These are phyloP conservation scores for Engraulis encrasicolus DNA, from an alignment of 2,113 vertebrate genomes.

Conservation along the genomic window DNA sequence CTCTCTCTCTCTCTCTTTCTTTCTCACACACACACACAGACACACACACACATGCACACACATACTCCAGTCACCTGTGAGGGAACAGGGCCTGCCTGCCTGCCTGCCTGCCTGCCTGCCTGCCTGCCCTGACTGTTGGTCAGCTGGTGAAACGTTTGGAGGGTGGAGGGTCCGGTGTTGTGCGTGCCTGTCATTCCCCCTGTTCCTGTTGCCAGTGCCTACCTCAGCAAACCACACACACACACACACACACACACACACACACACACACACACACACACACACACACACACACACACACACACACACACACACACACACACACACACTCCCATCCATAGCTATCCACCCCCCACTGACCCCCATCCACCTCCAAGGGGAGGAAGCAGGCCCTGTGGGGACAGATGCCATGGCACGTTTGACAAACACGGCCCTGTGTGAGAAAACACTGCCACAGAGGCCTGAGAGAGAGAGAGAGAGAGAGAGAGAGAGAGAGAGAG, in stretches of 20 bases:
- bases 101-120: no score
- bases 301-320: no score
- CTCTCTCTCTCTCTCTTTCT: no score
- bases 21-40: no score
- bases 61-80: no score
- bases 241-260: no score
- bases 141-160: slow-evolving; percentile 23
- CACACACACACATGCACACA: no score
- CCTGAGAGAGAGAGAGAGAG: slow-evolving; percentile 20
- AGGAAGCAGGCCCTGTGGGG: slow-evolving; percentile 32
- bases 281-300: no score
- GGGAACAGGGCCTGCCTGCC: slow-evolving; percentile 40
- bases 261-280: no score
- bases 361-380: neutral
- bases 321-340: no score
- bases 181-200: slow-evolving; percentile 59
- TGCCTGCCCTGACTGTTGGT: no score
- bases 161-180: slow-evolving; percentile 29
- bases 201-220: slow-evolving; percentile 42
- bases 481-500: no score
- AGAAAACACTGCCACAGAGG: slow-evolving; percentile 25
- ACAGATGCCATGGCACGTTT: slow-evolving; percentile 63
- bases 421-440: slow-evolving; percentile 23
- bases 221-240: slow-evolving; percentile 67
- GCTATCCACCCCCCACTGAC: slow-evolving; percentile 45